A percentile compares a stretch with the other conserved stretches of the same genome.
Conservation (phyloP, 2,888 invertebrate species). For the Hyles lineata region DNA sequence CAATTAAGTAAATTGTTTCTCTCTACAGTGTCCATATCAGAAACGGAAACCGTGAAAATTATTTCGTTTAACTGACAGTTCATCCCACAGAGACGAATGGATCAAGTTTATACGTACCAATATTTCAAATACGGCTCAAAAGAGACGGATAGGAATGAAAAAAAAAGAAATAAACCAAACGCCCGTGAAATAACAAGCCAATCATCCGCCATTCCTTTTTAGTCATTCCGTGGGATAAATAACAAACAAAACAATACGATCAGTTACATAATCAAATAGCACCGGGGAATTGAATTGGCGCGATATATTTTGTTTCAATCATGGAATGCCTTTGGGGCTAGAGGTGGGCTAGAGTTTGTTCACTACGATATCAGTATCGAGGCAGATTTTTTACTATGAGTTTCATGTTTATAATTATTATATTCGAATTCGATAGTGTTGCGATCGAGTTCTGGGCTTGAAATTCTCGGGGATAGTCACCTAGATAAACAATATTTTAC, state of each 20-base stretch:
- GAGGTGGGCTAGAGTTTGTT: neutral
- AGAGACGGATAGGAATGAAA: neutral
- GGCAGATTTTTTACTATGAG: neutral
- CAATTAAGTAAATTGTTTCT: too few species aligned
- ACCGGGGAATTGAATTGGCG: constrained; percentile 8
- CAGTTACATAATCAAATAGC: constrained; percentile 38
- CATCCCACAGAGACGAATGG: neutral
- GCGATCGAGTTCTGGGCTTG: too few species aligned
- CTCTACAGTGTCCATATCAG: neutral
- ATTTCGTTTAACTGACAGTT: neutral
- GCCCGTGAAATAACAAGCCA: constrained; percentile 12
- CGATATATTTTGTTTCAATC: constrained; percentile 25
- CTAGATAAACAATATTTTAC: too few species aligned
- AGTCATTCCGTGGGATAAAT: neutral
- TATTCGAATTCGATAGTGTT: neutral
- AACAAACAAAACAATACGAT: neutral
- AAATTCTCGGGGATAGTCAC: too few species aligned
- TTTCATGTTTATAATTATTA: neutral
- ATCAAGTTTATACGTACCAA: neutral
- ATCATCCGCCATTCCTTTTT: neutral
- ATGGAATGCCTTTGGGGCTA: neutral
- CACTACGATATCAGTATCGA: neutral
- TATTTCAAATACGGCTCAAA: neutral
- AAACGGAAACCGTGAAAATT: neutral
- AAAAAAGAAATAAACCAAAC: neutral